Evolutionary conservation across 2,113 vertebrate species (phyloP), one percentile per base, ranked within the genome.

Genomic region (Platanista minor): DNA sequence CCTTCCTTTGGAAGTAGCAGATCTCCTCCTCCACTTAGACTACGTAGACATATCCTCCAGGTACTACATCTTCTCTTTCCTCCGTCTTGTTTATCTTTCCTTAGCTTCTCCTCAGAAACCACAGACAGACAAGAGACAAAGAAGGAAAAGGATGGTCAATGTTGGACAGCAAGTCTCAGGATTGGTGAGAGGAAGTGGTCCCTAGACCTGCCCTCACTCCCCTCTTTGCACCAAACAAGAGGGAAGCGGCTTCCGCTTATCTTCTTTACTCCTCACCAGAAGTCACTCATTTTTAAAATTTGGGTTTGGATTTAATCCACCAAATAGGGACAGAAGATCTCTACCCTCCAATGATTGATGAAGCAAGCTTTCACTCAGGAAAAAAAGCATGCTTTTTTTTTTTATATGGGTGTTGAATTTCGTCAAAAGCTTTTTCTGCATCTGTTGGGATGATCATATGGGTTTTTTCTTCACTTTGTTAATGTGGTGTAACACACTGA

Each of bases 161-260:
- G 18, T 3, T 39, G 43, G 39, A 75, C 21, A 10, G 41, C 20
- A 57, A 62, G 78, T 87, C 87, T 92, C 75, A 92, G 67, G 78
- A 89, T 2, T 43, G 43, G 62, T 5, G 83, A 81, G 59, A 96
- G 92, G 95, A 96, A 90, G 90, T 7, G 75, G 87, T 72, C 52
- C 67, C n/a, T n/a, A 67, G 49, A 43, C 43, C 59, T 33, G 18
- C 10, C n/a, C 57, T 54, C 21, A 33, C 41, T 46, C 41, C 33
- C 11, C 5, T 6, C 82, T 57, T 27, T 36, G 54, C 23, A 52
- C 36, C 71, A 43, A 75, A 87, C 33, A 54, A 74, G 57, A 92
- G 17, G 43, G 82, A 96, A 90, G 84, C 62, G 46, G 31, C 46
- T 90, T 87, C 81, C 6, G 2, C 71, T 46, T 14, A 72, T 36